Percentiles rank a stretch among this genome's conserved stretches.
phyloP scores from a whole-genome alignment of 2,113 vertebrate genomes.

The Thamnaconus septentrionalis region DNA sequence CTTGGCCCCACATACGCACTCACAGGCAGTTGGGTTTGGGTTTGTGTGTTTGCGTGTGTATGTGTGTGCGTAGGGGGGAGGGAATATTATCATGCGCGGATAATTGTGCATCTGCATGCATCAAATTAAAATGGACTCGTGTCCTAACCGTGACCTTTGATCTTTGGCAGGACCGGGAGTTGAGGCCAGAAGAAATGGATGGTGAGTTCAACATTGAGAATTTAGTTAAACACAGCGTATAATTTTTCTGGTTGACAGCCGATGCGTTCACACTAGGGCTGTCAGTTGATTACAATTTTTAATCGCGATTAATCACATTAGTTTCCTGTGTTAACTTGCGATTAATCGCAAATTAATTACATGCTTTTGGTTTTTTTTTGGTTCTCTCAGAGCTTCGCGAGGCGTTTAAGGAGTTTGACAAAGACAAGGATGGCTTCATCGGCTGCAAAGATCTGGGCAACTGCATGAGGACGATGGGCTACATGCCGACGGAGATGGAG shows the following conservation, averaged over 20 bases:
- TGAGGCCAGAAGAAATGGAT: constrained; percentile 96
- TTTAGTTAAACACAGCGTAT: too few relatives aligned
- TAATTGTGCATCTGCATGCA: constrained; percentile 2
- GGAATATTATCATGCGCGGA: too few relatives aligned
- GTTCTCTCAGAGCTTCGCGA: constrained; percentile 85
- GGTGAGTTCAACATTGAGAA: constrained; percentile 73
- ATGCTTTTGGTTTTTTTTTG: background rate
- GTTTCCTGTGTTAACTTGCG: too few relatives aligned
- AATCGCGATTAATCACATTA: too few relatives aligned
- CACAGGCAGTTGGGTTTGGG: constrained; percentile 1
- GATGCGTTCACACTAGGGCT: too few relatives aligned
- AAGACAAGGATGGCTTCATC: constrained; percentile 96
- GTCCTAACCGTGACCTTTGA: constrained; percentile 49
- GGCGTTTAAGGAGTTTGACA: constrained; percentile 96
- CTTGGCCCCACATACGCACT: constrained; percentile 24
- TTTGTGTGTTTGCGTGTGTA: background rate
- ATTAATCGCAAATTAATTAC: too few relatives aligned
- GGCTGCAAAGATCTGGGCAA: constrained; percentile 97
- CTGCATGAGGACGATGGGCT: constrained; percentile 99
- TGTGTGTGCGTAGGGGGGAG: constrained; percentile 2
- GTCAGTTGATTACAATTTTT: too few relatives aligned
- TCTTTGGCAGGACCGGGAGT: constrained; percentile 88
- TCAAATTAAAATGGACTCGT: constrained; percentile 18
- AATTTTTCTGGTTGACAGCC: too few relatives aligned
- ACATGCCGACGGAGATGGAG: constrained; percentile 99